These are phyloP conservation scores for Drosophila simulans DNA, from an alignment of 1,140 invertebrate genomes.

Conservation along the genomic window DNA sequence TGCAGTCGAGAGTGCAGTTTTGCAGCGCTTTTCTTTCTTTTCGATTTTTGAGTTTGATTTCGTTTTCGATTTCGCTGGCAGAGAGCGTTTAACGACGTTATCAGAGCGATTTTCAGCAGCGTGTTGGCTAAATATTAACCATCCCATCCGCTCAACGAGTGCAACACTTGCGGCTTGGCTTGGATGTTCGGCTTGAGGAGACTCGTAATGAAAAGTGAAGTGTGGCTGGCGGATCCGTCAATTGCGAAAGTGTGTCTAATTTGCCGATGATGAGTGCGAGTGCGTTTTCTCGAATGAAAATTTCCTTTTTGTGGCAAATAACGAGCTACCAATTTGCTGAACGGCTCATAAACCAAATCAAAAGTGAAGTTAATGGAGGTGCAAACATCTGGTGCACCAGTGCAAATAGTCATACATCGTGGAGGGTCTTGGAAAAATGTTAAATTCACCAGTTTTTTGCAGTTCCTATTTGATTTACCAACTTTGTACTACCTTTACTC, in stretches of 20 bases:
- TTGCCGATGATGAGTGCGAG: conserved; percentile 35
- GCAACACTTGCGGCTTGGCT: conserved; percentile 10
- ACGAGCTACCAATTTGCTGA: conserved; percentile 13
- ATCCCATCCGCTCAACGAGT: conserved; percentile 27
- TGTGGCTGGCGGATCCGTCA: conserved; percentile 45
- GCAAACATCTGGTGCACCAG: conserved; percentile 1
- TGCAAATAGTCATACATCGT: conserved; percentile 12
- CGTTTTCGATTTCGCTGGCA: conserved; percentile 62
- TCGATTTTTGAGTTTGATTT: conserved; percentile 27
- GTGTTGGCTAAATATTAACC: conserved; percentile 69
- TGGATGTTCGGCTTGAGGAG: conserved; percentile 39
- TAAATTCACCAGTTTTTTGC: not conserved
- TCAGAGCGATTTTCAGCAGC: conserved; percentile 65
- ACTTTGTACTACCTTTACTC: not conserved
- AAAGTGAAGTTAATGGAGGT: conserved; percentile 28
- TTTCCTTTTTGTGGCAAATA: conserved; percentile 34
- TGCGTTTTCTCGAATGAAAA: conserved; percentile 35
- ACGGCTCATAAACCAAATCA: conserved; percentile 17
- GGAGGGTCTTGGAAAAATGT: not conserved
- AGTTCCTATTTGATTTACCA: not conserved
- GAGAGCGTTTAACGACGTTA: conserved; percentile 72
- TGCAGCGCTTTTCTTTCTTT: conserved; percentile 25
- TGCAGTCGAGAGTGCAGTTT: conserved; percentile 23
- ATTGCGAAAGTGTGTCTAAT: conserved; percentile 78
- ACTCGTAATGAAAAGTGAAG: conserved; percentile 80